phyloP scores from a whole-genome alignment of 2,113 vertebrate species.

The Gorsachius goisagi region DNA sequence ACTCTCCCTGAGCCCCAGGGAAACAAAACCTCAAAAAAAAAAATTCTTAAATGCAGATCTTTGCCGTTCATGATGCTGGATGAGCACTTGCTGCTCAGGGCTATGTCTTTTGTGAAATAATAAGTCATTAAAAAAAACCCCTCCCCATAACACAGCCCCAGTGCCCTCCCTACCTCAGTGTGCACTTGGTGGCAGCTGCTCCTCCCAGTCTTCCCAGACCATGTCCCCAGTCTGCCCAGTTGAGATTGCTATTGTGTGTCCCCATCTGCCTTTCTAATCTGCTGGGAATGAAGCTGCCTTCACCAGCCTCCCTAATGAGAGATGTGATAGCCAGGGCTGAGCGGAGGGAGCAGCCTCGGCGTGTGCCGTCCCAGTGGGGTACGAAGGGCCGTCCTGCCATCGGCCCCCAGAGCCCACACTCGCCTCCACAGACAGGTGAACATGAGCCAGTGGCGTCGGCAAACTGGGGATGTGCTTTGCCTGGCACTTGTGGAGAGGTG shows the following conservation, averaged over 20 bases:
- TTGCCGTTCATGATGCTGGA: neutral
- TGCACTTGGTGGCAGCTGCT: neutral
- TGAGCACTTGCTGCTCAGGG: neutral
- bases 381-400: accelerated
- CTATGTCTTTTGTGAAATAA: neutral
- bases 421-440: accelerated
- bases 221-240: neutral
- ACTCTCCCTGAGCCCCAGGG: neutral
- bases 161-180: neutral
- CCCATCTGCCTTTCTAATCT: conserved; percentile 9
- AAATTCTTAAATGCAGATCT: neutral
- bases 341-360: neutral
- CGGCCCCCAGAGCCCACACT: neutral
- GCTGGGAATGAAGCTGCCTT: neutral
- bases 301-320: neutral
- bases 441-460: neutral
- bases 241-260: neutral
- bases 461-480: neutral
- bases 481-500: neutral
- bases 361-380: accelerated
- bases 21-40: neutral
- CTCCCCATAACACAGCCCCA: neutral
- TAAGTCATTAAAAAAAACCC: neutral
- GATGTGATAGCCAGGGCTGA: neutral
- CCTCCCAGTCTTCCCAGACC: neutral